phyloP scores from a whole-genome alignment of 2,888 invertebrate genomes.

The Rhagonycha lutea region DNA sequence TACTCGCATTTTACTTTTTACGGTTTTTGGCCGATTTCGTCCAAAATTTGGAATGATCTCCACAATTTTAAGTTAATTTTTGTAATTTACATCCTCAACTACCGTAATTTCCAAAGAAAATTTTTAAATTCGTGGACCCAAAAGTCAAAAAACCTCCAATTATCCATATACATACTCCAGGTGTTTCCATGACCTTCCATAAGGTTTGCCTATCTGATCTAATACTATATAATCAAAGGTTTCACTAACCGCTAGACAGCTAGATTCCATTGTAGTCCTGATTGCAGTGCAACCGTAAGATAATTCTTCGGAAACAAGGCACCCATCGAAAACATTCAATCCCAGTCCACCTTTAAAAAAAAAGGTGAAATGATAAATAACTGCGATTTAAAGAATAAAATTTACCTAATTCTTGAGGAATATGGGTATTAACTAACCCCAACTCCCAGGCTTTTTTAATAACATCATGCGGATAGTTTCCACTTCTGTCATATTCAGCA shows the following conservation, averaged over 20 bases:
- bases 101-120: too few species aligned
- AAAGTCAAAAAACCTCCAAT: too few species aligned
- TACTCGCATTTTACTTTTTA: too few species aligned
- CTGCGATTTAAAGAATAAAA: slow-evolving; percentile 13
- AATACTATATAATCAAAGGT: too few species aligned
- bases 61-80: too few species aligned
- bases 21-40: too few species aligned
- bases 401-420: slow-evolving; percentile 77
- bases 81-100: too few species aligned
- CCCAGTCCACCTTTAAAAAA: slow-evolving; percentile 70
- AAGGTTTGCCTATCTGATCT: too few species aligned
- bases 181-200: too few species aligned
- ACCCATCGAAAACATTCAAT: slow-evolving; percentile 72
- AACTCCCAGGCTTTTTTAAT: slow-evolving; percentile 90
- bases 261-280: slow-evolving; percentile 85
- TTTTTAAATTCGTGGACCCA: too few species aligned
- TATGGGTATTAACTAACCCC: slow-evolving; percentile 85
- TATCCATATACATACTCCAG: too few species aligned
- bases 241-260: slow-evolving; percentile 70
- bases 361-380: background rate
- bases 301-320: slow-evolving; percentile 83
- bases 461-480: slow-evolving; percentile 93
- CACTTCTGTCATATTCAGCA: slow-evolving; percentile 84
- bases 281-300: slow-evolving; percentile 91
- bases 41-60: too few species aligned